A percentile compares a stretch with the other conserved stretches of the same genome.
Evolutionary conservation across 2,797 vertebrate species (phyloP).

Genomic region (Pipistrellus kuhlii): DNA sequence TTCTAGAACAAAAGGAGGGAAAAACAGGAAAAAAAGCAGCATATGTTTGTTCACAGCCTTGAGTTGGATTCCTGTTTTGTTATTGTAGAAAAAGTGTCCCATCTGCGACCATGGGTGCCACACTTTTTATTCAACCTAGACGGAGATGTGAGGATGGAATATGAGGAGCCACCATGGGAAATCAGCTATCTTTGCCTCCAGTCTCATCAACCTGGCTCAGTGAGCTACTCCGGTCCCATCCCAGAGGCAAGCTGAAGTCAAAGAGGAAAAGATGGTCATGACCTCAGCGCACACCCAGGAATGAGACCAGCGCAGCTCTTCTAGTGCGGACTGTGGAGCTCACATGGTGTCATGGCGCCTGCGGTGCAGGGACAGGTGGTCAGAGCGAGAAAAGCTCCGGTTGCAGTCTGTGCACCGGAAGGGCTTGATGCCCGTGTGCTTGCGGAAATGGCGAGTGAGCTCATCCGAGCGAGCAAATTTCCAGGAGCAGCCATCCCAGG

Average conservation of each 20-base stretch:
- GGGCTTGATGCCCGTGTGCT: constrained; percentile 98
- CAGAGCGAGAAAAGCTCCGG: constrained; percentile 98
- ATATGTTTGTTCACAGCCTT: constrained; percentile 48
- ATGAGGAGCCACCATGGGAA: constrained; percentile 1
- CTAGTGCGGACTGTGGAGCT: constrained; percentile 72
- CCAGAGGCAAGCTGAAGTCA: background rate
- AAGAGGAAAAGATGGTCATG: background rate
- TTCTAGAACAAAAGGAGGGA: constrained; percentile 61
- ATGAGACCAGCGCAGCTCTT: background rate
- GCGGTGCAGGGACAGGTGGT: constrained; percentile 97
- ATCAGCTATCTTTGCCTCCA: constrained; percentile 44
- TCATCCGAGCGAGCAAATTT: constrained; percentile 98
- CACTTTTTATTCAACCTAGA: constrained; percentile 54
- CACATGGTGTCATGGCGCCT: constrained; percentile 98
- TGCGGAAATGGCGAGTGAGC: constrained; percentile 96
- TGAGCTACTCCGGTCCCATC: constrained; percentile 56
- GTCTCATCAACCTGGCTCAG: constrained; percentile 67
- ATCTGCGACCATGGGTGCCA: constrained; percentile 44
- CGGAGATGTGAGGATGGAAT: constrained; percentile 29
- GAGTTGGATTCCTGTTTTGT: constrained; percentile 69
- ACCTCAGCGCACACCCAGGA: constrained; percentile 9
- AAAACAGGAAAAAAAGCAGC: constrained; percentile 50
- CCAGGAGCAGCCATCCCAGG: constrained; percentile 98
- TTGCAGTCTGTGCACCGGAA: constrained; percentile 97
- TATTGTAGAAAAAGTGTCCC: constrained; percentile 64